Evolutionary conservation across 2,797 vertebrate genomes (phyloP), one percentile per base, ranked within the genome.

Genomic region (Girardinus metallicus): DNA sequence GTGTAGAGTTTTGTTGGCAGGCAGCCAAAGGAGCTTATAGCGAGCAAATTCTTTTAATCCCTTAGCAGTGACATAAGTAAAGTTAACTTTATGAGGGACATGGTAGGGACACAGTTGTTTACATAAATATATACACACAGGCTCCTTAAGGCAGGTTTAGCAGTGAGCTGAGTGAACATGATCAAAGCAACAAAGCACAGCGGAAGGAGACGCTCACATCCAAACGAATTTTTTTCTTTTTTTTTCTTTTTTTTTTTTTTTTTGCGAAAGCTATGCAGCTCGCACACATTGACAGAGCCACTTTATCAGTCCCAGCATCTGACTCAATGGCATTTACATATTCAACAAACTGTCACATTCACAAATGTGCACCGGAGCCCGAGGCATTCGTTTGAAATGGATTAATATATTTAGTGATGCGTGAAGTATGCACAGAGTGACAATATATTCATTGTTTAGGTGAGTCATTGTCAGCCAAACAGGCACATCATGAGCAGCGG

Each of bases 311-410:
- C 83, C 90, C 84, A 64, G 88, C 91, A 91, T 94, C 91, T 93
- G 91, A 93, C 93, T 95, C 92, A 91, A 93, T 90, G 82, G 85
- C 94, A 95, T 96, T 95, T 95, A 93, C 95, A 96, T 96, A 95
- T 95, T 96, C 95, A 95, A 94, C 88, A 91, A 90, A 88, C 91
- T 93, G 92, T 94, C 91, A 88, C 85, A 87, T 86, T 85, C 83
- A 79, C 87, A 92, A 83, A 91, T 87, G 83, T 70, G 83, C 79
- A 76, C 79, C 36, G 77, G 64, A 87, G 88, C 89, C 78, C 29
- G 4, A 62, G 83, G 89, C 85, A 55, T 88, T 87, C 82, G 83
- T 93, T 92, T 87, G 81, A 89, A 90, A 89, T 80, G 66, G 80
- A 91, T 89, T 88, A 80, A 89, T 94, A 87, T 84, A 92, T 91